Evolutionary conservation across 2,797 vertebrate genomes (phyloP), one percentile per base, ranked within the genome.

Genomic region (Semaprochilodus insignis): DNA sequence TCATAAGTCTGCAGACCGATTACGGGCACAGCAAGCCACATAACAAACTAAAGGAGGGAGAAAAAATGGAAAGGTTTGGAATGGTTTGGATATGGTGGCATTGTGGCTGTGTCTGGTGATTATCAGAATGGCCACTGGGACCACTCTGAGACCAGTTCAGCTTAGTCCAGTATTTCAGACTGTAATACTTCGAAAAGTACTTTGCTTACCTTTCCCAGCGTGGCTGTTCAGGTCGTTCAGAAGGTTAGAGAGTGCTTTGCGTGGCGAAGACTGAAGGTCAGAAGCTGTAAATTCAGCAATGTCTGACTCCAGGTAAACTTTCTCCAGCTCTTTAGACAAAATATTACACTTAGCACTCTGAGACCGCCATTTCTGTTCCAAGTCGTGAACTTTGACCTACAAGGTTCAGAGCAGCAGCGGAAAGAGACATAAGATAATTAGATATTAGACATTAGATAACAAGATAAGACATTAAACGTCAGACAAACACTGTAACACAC

Each of bases 291-390:
- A 91, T 80, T 96, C 94, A 52, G 92, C 93, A 21, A 91, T 91
- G 74, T 96, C 94, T 0, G 96, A 90, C 82, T 95, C 95, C 92
- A 95, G 93, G 67, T 89, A 93, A 85, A 97, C 95, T 83, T 89
- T 92, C 90, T 97, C 94, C 91, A 98, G 95, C 87, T 97, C 96
- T 91, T 94, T 93, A 14, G 97, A 96, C 89, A 97, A 92, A 89
- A 96, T 95, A 89, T 94, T 92, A 93, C 96, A 97, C 83, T 95
- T 96, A 83, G 98, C 96, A 90, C 95, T 97, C 93, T 97, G 97
- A 1, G 91, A 94, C 88, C 94, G 92, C 89, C 97, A 99, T 96
- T 95, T 96, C 92, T 96, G 94, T 91, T 97, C 97, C 87, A 98
- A 94, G 93, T 97, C 95, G 51, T 91, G 93, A 85, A 98, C 96